phyloP scores from a whole-genome alignment of 2,797 vertebrate genomes.

The Anguilla marmorata region DNA sequence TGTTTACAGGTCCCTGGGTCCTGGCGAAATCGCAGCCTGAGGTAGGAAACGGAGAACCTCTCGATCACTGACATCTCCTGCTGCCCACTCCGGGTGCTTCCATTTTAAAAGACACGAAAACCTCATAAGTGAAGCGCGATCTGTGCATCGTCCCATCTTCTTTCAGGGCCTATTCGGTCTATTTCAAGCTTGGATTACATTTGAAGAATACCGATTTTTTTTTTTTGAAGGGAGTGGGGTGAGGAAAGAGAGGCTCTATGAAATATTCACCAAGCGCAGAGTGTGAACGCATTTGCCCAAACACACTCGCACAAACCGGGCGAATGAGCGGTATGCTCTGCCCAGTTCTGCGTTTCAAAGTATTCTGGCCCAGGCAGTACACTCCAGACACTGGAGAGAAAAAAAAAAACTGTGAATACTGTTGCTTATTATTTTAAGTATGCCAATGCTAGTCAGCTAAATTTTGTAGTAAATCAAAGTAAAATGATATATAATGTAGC shows the following conservation, averaged over 20 bases:
- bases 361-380: constrained; percentile 27
- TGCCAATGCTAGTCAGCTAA: neutral
- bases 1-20: constrained; percentile 22
- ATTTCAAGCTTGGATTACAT: constrained; percentile 47
- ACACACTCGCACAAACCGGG: constrained; percentile 44
- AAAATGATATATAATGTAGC: neutral
- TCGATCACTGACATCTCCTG: constrained; percentile 33
- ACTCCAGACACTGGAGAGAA: neutral
- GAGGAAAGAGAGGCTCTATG: constrained; percentile 51
- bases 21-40: constrained; percentile 4
- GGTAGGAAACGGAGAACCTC: neutral
- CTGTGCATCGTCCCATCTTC: constrained; percentile 35
- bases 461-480: neutral
- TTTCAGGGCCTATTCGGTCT: constrained; percentile 37
- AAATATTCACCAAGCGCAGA: constrained; percentile 62
- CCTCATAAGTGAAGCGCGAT: constrained; percentile 14
- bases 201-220: constrained; percentile 31
- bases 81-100: constrained; percentile 20
- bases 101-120: neutral
- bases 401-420: constrained; percentile 36
- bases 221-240: constrained; percentile 35
- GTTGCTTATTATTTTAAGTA: neutral
- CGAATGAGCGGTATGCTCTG: constrained; percentile 19
- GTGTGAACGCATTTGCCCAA: constrained; percentile 41
- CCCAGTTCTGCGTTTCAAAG: constrained; percentile 37